phyloP scores from a whole-genome alignment of 2,888 invertebrate genomes.

The Sarcophaga rosellei region DNA sequence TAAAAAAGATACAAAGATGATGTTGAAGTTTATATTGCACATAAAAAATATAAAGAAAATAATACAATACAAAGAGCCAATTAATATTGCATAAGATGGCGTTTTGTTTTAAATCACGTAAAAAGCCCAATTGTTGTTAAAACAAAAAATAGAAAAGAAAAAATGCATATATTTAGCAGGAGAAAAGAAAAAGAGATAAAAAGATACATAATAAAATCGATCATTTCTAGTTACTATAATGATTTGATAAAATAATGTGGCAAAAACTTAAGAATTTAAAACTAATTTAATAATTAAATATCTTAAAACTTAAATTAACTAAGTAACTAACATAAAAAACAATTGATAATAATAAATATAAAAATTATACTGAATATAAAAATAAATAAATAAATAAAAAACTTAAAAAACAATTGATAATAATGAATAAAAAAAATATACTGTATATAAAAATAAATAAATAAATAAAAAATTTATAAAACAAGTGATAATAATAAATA shows the following conservation, averaged over 20 bases:
- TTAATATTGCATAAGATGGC: not conserved
- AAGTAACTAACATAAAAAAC: not conserved
- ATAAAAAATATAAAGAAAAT: slow-evolving; percentile 21
- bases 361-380: no score
- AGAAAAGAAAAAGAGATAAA: slow-evolving; percentile 7
- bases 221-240: not conserved
- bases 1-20: slow-evolving; percentile 36
- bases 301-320: no score
- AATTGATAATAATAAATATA: no score
- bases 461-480: no score
- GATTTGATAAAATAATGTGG: slow-evolving; percentile 2
- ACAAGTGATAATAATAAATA: no score
- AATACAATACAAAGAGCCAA: slow-evolving; percentile 33
- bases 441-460: no score
- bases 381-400: no score
- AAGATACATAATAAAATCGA: slow-evolving; percentile 7
- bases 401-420: no score
- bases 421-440: no score
- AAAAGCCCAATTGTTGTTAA: not conserved
- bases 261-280: not conserved
- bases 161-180: not conserved
- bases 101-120: not conserved
- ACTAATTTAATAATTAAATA: not conserved
- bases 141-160: not conserved
- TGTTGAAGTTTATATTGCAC: slow-evolving; percentile 34